Evolutionary conservation across 1,140 invertebrate species (phyloP), one percentile per base, ranked within the genome.

Genomic region (Protaetia brevitarsis): DNA sequence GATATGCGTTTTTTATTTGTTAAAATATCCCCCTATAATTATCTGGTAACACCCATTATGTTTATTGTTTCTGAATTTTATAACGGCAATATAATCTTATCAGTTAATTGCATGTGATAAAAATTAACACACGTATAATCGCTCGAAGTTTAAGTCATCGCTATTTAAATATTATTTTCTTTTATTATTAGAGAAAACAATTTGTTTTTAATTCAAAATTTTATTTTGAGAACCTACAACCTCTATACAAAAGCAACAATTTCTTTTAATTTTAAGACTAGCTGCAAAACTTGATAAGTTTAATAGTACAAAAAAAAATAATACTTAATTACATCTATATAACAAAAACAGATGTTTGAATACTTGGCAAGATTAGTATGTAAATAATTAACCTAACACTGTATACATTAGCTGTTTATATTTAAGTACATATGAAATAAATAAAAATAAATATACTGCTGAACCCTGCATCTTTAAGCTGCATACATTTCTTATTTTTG

Each of bases 381-480:
- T n/a, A n/a, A n/a, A n/a, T 51, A 51, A 26, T 37, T 37, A 37
- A 37, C n/a, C 16, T 37, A 37, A 51, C 16, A 16, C 11, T 10
- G 21, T 23, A 23, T 23, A 19, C 21, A 5, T 7, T 8, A 10
- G 6, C 26, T 51, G 26, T 23, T 19, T 23, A 51, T 13, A 51
- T 23, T 10, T 37, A 16, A 37, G 41, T 19, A 51, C 26, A 45
- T 13, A 51, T 51, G 21, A 51, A 51, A 51, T 51, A 51, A 51
- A 51, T 51, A 51, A 51, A 23, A 51, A 51, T 51, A 51, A 51
- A 51, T 51, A 51, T 51, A 45, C 41, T 45, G 41, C 41, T 51
- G 41, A 51, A 51, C 41, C 41, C 41, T 51, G 41, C 41, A 51
- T 51, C 13, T 23, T 23, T 51, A 51, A 51, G 41, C 41, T 51